phyloP scores from a whole-genome alignment of 1,140 invertebrate genomes.

The Druon quercuslanigerum region DNA sequence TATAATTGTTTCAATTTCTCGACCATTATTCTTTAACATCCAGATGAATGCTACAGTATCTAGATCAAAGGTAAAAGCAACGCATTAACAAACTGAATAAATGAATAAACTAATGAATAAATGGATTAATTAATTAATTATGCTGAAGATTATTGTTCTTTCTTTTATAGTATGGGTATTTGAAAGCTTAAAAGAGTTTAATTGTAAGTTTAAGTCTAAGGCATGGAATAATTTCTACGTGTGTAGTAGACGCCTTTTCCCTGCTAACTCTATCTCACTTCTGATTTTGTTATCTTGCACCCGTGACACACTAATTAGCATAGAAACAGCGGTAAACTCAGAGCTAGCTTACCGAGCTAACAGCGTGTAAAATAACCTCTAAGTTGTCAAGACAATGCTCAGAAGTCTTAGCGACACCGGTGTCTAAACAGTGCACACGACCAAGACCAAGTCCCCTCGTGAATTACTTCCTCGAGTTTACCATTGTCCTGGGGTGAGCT shows the following conservation, averaged over 20 bases:
- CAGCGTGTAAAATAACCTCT: slow-evolving; percentile 77
- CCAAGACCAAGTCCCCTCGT: slow-evolving; percentile 56
- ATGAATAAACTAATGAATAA: too few relatives aligned
- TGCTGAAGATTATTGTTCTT: too few relatives aligned
- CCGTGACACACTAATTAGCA: slow-evolving; percentile 69
- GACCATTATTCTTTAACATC: too few relatives aligned
- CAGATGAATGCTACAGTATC: too few relatives aligned
- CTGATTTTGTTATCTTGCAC: slow-evolving; percentile 53
- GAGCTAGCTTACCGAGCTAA: slow-evolving; percentile 74
- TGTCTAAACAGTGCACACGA: slow-evolving; percentile 46
- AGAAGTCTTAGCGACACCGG: slow-evolving; percentile 56
- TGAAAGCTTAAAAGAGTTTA: too few relatives aligned
- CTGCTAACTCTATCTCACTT: slow-evolving; percentile 45
- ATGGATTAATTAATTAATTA: too few relatives aligned
- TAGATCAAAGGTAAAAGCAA: too few relatives aligned
- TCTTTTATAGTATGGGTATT: too few relatives aligned
- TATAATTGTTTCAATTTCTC: too few relatives aligned
- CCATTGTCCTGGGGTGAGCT: slow-evolving; percentile 47
- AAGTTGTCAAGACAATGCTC: slow-evolving; percentile 75
- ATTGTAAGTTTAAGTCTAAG: not conserved
- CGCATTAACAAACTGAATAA: too few relatives aligned
- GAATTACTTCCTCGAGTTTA: slow-evolving; percentile 53
- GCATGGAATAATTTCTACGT: not conserved
- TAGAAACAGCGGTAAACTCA: slow-evolving; percentile 73
- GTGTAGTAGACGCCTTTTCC: slow-evolving; percentile 40